Conservation (phyloP, 2,888 invertebrate genomes). For the Nudaria mundana region DNA sequence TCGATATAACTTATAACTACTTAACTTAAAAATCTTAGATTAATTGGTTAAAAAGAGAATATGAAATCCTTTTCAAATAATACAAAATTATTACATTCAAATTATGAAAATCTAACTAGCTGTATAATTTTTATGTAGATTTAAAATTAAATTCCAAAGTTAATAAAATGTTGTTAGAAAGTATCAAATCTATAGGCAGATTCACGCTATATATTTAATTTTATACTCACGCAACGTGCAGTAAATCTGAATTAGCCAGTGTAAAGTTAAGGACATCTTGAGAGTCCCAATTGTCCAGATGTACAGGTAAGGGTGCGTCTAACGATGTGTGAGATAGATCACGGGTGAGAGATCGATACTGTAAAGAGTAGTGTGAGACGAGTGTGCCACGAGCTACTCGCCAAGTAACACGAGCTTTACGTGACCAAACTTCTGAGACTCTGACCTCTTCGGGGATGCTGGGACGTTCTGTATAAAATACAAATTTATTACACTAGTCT, state of each 20-base stretch:
- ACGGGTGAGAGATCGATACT: conserved; percentile 61
- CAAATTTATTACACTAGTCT: neutral
- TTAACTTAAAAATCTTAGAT: no score
- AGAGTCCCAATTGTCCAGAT: conserved; percentile 67
- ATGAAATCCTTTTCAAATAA: no score
- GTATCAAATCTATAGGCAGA: no score
- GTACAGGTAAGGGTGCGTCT: conserved; percentile 61
- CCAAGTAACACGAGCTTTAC: conserved; percentile 70
- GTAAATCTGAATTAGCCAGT: conserved; percentile 66
- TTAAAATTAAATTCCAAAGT: no score
- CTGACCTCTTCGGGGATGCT: conserved; percentile 70
- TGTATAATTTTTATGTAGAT: no score
- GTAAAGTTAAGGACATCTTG: conserved; percentile 68
- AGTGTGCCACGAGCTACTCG: conserved; percentile 62
- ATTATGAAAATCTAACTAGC: no score
- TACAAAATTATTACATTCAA: no score
- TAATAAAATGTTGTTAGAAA: no score
- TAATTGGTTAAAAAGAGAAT: no score
- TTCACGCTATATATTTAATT: no score
- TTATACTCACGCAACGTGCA: conserved; percentile 70
- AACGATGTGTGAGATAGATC: conserved; percentile 57
- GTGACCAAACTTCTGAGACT: conserved; percentile 73
- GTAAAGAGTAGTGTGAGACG: conserved; percentile 70
- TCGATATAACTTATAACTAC: no score
- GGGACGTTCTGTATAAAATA: conserved; percentile 55